Conservation (phyloP, 2,888 invertebrate genomes). For the Glyphotaelius pellucidus region DNA sequence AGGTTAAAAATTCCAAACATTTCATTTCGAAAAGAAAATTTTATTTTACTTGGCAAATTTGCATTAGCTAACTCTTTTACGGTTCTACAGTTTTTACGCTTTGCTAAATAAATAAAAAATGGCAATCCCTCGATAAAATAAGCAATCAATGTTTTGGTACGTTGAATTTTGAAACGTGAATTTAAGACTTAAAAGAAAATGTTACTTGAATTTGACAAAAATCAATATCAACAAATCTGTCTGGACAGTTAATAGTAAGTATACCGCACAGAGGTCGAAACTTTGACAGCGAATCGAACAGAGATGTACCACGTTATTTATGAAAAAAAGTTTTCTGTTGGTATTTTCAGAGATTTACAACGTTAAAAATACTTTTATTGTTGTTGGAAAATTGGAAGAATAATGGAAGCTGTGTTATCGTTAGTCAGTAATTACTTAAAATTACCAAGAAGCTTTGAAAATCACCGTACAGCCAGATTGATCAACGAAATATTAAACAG, state of each 20-base stretch:
- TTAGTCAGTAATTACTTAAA: neutral
- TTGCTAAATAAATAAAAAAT: neutral
- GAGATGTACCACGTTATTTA: neutral
- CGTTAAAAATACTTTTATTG: neutral
- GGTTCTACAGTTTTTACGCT: neutral
- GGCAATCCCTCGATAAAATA: neutral
- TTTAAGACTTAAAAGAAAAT: too few species aligned
- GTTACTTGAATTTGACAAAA: too few species aligned
- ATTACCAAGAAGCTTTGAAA: neutral
- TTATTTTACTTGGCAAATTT: neutral
- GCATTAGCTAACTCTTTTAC: neutral
- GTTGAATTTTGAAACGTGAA: too few species aligned
- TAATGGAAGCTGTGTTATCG: neutral
- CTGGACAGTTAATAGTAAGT: neutral
- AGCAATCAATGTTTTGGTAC: neutral
- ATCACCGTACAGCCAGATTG: neutral
- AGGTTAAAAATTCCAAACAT: neutral
- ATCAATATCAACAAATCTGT: too few species aligned
- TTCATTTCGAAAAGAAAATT: neutral
- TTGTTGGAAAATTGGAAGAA: neutral
- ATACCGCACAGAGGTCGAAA: neutral
- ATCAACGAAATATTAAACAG: too few species aligned
- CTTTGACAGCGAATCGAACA: neutral
- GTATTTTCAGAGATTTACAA: too few species aligned
- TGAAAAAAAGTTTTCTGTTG: neutral